Evolutionary conservation across 1,140 invertebrate genomes (phyloP), one percentile per base, ranked within the genome.

Genomic region (Holcopasites calliopsidis): DNA sequence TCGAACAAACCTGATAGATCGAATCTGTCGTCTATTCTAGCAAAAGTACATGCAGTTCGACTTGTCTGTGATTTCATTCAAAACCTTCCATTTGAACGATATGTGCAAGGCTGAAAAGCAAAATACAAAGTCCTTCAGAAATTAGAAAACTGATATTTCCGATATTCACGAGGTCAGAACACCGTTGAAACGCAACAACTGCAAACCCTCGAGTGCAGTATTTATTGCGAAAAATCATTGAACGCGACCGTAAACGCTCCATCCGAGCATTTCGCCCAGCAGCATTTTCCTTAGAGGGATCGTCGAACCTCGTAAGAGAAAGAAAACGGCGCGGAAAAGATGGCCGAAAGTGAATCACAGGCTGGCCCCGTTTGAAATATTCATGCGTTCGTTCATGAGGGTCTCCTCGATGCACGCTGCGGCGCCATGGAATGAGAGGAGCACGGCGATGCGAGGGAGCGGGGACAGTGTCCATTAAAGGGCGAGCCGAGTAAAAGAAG

Each of bases 341-440:
- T 68, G 64, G 35, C 49, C 47, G 60, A 23, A 28, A 52, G 72
- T 40, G 28, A 75, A 69, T 58, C 54, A 52, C 7, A 40, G 64
- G 26, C 8, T 44, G 35, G 31, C n/a, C n/a, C n/a, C 31, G 54
- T 40, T 49, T 82, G 42, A 82, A 82, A 47, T 77, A 81, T 82
- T 82, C 80, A 72, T 77, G 64, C 31, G 40, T 50, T 50, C 50
- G 55, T 54, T 71, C 64, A 71, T n/a, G 54, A n/a, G 50, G 26
- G 42, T 57, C 54, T 77, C 76, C 73, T 61, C 61, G 44, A 40
- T 33, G 31, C 11, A 16, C 28, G 33, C 16, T 42, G 10, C 10
- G 21, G 16, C 26, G 42, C 44, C 52, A 42, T 28, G 44, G 44
- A 16, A 26, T n/a, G n/a, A 21, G 26, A 31, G 47, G 38, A 38